Conservation (phyloP, 2,797 vertebrate genomes). For the Zalophus californianus region DNA sequence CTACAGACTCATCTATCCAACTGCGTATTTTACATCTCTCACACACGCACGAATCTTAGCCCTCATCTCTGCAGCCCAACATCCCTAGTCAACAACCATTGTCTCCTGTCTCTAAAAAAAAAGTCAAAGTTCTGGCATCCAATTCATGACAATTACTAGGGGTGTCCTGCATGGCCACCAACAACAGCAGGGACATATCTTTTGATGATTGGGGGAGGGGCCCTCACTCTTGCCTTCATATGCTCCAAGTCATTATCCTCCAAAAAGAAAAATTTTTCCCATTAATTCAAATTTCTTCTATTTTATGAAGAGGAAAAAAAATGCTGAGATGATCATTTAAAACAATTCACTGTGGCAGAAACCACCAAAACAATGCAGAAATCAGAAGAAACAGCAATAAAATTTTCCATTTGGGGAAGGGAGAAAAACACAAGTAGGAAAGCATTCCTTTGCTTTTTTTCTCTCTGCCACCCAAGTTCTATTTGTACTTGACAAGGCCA, state of each 20-base stretch:
- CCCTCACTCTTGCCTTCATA: background rate
- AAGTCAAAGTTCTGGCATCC: background rate
- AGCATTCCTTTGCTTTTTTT: slow-evolving; percentile 61
- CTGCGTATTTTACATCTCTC: background rate
- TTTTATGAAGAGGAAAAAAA: background rate
- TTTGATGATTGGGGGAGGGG: background rate
- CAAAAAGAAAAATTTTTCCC: background rate
- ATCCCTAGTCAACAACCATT: background rate
- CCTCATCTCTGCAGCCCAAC: background rate
- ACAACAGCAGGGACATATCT: background rate
- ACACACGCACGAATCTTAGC: background rate
- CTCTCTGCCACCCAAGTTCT: slow-evolving; percentile 56
- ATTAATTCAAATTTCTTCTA: background rate
- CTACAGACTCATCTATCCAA: background rate
- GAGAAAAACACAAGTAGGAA: background rate
- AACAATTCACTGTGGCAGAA: background rate
- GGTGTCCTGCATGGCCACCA: background rate
- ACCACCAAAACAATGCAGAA: slow-evolving; percentile 33
- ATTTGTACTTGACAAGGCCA: slow-evolving; percentile 56
- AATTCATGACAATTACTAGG: background rate
- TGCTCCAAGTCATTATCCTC: background rate
- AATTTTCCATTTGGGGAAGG: background rate
- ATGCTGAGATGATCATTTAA: background rate
- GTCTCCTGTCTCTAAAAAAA: background rate
- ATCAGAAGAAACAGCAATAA: slow-evolving; percentile 22